Evolutionary conservation across 2,113 vertebrate species (phyloP), one percentile per base, ranked within the genome.

Genomic region (Neomonachus schauinslandi): DNA sequence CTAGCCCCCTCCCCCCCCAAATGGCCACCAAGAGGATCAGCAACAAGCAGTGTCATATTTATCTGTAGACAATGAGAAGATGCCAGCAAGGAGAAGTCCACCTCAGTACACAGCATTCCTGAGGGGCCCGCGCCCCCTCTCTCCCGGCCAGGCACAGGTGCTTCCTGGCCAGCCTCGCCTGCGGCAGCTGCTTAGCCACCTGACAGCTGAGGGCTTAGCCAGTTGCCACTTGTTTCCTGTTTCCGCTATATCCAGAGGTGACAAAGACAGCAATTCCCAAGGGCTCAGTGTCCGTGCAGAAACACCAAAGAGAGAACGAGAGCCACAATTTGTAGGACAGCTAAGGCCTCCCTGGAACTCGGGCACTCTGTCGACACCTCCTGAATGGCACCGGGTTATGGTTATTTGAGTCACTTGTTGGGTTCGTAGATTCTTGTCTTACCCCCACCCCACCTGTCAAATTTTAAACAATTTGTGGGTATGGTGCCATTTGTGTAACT

Each of bases 181-280:
- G 4, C 4, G 28, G 49, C 97, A 98, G 96, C 96, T 97, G 94
- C 67, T 39, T 5, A 0, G 13, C 95, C 74, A 42, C 80, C 82
- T 84, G 89, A 65, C 96, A 95, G 96, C 97, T 96, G 91, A 69
- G 77, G 63, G 89, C 80, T 97, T 93, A 89, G 26, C 67, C 55
- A 92, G 91, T 46, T 3, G 0, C 61, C 11, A 13, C 76, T 92
- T 65, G 55, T 79, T 93, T 87, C 71, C 16, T 65, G 55, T 79
- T 93, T 87, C 71, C 16, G 1, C 55, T 65, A 14, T 36, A 80
- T 79, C 71, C 82, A 46, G 51, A 92, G 83, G 79, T 80, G 67
- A 83, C 91, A 49, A 65, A 93, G 82, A 82, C 42, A 93, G 72
- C 84, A 65, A 39, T 53, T 13, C 51, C n/a, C 24, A 8, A 89